Evolutionary conservation across 2,888 invertebrate species (phyloP).

Genomic region (Sthenelais limicola): DNA sequence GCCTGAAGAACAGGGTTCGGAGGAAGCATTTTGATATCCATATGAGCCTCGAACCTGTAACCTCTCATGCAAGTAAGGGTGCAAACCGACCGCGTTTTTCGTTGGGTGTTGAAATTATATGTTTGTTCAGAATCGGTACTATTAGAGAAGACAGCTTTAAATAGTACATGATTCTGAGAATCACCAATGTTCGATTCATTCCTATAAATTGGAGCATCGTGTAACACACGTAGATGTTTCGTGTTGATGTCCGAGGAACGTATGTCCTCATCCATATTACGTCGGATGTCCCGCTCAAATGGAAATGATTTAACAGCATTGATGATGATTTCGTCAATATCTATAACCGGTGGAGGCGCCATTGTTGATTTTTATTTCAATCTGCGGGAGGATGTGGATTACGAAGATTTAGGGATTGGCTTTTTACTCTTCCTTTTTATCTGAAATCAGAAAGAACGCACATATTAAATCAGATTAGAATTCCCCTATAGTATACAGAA

Average conservation of each 20-base stretch:
- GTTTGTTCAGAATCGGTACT: constrained; percentile 68
- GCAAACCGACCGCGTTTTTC: constrained; percentile 69
- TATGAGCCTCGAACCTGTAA: constrained; percentile 59
- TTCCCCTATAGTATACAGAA: no score
- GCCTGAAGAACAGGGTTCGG: constrained; percentile 72
- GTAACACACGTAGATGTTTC: constrained; percentile 66
- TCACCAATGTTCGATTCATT: constrained; percentile 55
- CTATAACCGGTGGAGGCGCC: constrained; percentile 25
- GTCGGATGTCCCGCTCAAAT: constrained; percentile 11
- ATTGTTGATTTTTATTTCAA: constrained; percentile 14
- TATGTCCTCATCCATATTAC: constrained; percentile 55
- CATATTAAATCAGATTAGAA: no score
- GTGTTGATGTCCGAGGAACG: constrained; percentile 69
- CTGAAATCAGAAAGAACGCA: no score
- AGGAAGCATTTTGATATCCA: constrained; percentile 68
- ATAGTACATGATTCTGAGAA: constrained; percentile 64
- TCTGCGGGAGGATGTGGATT: no score
- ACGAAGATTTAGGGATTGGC: no score
- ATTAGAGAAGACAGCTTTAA: constrained; percentile 69
- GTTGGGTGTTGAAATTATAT: constrained; percentile 70
- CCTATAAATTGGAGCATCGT: constrained; percentile 65
- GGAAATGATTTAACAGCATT: constrained; percentile 6
- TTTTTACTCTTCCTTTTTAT: no score
- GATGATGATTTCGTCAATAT: constrained; percentile 29
- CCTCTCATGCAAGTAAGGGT: constrained; percentile 63